A percentile compares a stretch with the other conserved stretches of the same genome.
Conservation (phyloP, 2,113 vertebrate species). For the Psammodynastes pulverulentus region DNA sequence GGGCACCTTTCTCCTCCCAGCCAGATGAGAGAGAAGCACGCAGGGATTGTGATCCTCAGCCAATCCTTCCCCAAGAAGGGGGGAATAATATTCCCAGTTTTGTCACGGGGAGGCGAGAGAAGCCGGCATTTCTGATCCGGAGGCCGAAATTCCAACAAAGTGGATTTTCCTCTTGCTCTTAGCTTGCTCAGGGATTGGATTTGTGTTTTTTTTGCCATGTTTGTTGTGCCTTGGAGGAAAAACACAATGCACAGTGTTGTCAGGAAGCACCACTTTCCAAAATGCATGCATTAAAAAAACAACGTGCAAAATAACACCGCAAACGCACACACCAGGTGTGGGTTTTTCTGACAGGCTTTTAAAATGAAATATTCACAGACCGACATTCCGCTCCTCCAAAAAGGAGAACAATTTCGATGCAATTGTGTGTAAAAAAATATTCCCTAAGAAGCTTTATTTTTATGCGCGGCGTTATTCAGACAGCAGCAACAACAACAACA, state of each 20-base stretch:
- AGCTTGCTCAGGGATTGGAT: neutral
- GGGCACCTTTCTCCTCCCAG: neutral
- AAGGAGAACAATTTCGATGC: neutral
- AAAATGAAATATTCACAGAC: neutral
- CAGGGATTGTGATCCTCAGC: neutral
- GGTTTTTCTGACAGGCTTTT: neutral
- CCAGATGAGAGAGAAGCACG: neutral
- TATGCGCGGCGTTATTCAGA: neutral
- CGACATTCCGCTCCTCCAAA: accelerated
- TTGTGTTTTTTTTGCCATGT: neutral
- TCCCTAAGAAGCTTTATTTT: neutral
- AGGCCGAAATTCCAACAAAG: neutral
- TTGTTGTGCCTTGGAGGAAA: neutral
- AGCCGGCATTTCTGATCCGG: neutral
- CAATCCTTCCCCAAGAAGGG: neutral
- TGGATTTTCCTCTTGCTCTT: neutral
- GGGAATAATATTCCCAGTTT: neutral
- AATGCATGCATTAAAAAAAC: neutral
- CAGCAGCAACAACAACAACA: neutral
- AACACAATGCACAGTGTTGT: neutral
- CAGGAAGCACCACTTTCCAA: neutral
- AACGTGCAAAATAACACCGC: neutral
- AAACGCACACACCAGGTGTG: neutral
- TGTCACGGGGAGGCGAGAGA: neutral
- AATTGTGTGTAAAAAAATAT: neutral